These are phyloP conservation scores for Falco peregrinus DNA, from an alignment of 2,797 vertebrate species.

Conservation along the genomic window DNA sequence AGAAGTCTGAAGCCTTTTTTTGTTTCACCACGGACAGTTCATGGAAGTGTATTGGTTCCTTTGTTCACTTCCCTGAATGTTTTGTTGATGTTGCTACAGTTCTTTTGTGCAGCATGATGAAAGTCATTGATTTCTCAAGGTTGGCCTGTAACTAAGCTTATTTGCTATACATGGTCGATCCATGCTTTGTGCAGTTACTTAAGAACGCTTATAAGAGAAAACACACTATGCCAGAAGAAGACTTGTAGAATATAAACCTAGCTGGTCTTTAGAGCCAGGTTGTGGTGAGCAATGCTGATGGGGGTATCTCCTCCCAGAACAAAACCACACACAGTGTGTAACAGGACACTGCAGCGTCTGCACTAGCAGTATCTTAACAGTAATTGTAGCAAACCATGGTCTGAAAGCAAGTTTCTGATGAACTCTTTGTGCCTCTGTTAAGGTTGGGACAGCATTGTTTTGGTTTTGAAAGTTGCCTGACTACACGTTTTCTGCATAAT, in stretches of 20 bases:
- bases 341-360: background rate
- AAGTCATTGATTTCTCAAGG: background rate
- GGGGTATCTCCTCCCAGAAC: background rate
- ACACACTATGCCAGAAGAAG: background rate
- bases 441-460: background rate
- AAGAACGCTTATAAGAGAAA: background rate
- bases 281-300: background rate
- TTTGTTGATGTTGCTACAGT: background rate
- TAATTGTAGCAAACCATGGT: background rate
- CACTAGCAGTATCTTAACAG: background rate
- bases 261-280: background rate
- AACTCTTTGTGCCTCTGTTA: background rate
- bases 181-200: background rate
- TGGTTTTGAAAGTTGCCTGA: background rate
- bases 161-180: rapidly evolving
- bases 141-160: background rate
- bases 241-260: background rate
- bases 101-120: background rate
- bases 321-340: background rate
- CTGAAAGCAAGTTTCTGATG: background rate
- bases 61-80: background rate
- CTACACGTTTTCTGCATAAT: background rate
- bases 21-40: background rate
- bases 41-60: background rate
- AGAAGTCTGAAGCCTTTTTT: background rate